Percentiles rank a stretch among this genome's conserved stretches.
Conservation (phyloP, 2,888 invertebrate genomes). For the Aproaerema taeniolella region DNA sequence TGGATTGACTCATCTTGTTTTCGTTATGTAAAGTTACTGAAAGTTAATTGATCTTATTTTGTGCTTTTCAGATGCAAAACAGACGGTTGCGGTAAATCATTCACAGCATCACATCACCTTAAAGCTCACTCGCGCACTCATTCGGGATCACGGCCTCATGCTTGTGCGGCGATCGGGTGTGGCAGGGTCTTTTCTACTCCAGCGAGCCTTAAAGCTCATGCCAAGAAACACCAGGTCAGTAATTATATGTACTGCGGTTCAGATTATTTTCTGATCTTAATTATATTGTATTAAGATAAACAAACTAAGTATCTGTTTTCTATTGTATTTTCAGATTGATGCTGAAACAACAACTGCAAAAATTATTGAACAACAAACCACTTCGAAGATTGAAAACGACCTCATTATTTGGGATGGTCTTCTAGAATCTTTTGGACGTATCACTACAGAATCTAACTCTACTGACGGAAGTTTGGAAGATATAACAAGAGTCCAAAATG, state of each 20-base stretch:
- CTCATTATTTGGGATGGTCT: slow-evolving; percentile 66
- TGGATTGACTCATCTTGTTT: background rate
- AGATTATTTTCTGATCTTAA: too few species aligned
- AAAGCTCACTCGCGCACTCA: slow-evolving; percentile 94
- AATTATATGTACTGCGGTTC: too few species aligned
- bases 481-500: slow-evolving; percentile 40
- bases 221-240: slow-evolving; percentile 82
- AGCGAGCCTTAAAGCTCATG: slow-evolving; percentile 89
- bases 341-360: slow-evolving; percentile 33
- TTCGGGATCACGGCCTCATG: slow-evolving; percentile 88
- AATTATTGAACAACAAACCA: slow-evolving; percentile 27
- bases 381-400: slow-evolving; percentile 34
- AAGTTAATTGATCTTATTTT: background rate
- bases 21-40: background rate
- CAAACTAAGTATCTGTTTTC: background rate
- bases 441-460: slow-evolving; percentile 65
- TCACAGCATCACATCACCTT: slow-evolving; percentile 95
- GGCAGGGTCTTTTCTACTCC: slow-evolving; percentile 88
- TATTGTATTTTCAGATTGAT: slow-evolving; percentile 35
- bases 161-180: slow-evolving; percentile 83
- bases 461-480: slow-evolving; percentile 59
- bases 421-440: slow-evolving; percentile 63
- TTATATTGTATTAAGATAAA: background rate
- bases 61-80: slow-evolving; percentile 81
- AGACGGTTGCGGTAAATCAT: slow-evolving; percentile 93